Percentiles rank a stretch among this genome's conserved stretches.
Conservation (phyloP, 2,888 invertebrate species). For the Lasius platythorax region DNA sequence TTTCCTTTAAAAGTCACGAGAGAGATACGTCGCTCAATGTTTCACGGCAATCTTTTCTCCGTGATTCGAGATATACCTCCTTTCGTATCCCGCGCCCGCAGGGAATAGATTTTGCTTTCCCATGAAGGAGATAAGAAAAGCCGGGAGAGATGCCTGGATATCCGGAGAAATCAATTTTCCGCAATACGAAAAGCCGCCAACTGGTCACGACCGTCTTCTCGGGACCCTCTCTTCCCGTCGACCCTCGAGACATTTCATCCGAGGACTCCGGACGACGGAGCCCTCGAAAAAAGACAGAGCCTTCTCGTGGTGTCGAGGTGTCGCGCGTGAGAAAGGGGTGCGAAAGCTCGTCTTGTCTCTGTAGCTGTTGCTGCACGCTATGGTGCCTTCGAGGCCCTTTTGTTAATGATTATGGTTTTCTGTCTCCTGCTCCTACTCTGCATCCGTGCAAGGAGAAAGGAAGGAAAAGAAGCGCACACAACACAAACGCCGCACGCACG, state of each 20-base stretch:
- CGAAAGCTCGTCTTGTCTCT: conserved; percentile 66
- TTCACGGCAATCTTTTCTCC: background rate
- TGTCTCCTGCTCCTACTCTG: conserved; percentile 62
- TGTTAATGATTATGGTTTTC: conserved; percentile 75
- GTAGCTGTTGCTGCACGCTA: conserved; percentile 60
- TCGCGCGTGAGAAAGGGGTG: conserved; percentile 80
- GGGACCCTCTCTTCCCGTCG: conserved; percentile 29
- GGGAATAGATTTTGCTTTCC: background rate
- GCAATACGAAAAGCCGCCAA: conserved; percentile 37
- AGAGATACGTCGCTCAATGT: background rate
- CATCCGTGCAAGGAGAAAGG: conserved; percentile 52
- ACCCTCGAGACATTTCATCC: conserved; percentile 48
- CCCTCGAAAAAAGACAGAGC: conserved; percentile 66
- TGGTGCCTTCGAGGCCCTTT: conserved; percentile 65
- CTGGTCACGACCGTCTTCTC: conserved; percentile 7
- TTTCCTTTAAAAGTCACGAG: background rate
- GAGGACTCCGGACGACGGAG: conserved; percentile 52
- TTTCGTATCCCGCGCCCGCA: background rate
- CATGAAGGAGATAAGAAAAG: background rate
- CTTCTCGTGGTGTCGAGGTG: conserved; percentile 72
- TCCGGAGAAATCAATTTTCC: conserved; percentile 52
- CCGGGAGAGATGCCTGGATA: conserved; percentile 1
- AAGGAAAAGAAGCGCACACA: conserved; percentile 47
- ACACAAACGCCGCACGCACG: background rate
- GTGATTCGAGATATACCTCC: background rate